These are phyloP conservation scores for Promerops cafer DNA, from an alignment of 2,113 vertebrate species.

Conservation along the genomic window DNA sequence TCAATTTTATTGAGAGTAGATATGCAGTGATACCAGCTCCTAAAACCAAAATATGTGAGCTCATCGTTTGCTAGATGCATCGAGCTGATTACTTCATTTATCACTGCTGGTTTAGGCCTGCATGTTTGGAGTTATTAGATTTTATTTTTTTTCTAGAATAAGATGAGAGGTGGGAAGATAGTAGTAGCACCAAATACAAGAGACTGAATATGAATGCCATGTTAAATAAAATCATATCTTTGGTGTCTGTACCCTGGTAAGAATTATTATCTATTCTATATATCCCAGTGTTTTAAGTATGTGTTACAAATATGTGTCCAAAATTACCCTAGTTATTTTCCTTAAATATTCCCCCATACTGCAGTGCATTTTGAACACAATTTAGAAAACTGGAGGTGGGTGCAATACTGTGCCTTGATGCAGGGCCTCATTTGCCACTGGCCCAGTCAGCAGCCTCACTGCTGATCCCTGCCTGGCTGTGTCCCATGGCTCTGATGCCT, in stretches of 20 bases:
- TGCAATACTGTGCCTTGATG: neutral
- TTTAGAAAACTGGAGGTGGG: neutral
- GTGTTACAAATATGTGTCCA: neutral
- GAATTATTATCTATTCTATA: neutral
- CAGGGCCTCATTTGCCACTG: fast-evolving
- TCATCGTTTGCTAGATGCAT: neutral
- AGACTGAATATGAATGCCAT: neutral
- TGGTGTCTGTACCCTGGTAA: neutral
- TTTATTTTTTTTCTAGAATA: neutral
- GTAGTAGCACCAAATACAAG: neutral
- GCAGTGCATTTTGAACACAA: neutral
- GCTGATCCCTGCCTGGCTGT: neutral
- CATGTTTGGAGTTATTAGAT: neutral
- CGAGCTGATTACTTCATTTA: neutral
- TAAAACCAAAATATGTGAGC: neutral
- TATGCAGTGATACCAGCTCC: neutral
- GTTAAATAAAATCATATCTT: neutral
- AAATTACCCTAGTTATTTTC: neutral
- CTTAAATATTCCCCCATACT: neutral
- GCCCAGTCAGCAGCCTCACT: neutral
- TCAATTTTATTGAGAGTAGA: neutral
- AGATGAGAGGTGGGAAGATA: neutral
- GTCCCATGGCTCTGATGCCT: fast-evolving
- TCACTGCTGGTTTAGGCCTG: neutral
- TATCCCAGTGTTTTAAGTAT: neutral